Evolutionary conservation across 2,113 vertebrate species (phyloP), one percentile per base, ranked within the genome.

Genomic region (Archilochus colubris): DNA sequence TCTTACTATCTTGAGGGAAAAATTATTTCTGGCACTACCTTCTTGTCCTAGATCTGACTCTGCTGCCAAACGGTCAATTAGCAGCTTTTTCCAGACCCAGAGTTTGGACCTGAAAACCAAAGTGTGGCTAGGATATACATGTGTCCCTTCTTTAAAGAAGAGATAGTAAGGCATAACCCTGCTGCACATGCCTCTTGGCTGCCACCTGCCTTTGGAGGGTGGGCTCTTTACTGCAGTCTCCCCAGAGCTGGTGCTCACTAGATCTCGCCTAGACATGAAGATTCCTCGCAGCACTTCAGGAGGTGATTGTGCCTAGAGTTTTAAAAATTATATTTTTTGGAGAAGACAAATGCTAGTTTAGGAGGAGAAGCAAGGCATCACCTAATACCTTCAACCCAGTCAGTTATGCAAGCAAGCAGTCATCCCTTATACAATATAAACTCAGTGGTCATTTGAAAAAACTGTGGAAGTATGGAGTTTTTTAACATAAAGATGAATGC

Each of bases 141-240:
- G 2, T 28, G 50, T 59, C 6, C 14, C 74, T 74, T 46, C n/a
- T 50, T 46, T 63, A 66, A 61, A 67, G 55, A 23, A 73, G 40
- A 54, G 27, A 24, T 43, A 30, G 33, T n/a, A 50, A 59, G 30
- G 19, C 24, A 10, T 3, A 0, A 51, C 46, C n/a, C 17, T 57
- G 31, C 50, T 36, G 22, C 0, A 0, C 4, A 8, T 59, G 33
- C 22, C 17, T 6, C 2, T 23, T 50, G 54, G 30, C 14, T 80
- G 59, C 36, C 6, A 20, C 46, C 24, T 62, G 61, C 73, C 27
- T 62, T 50, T 48, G 31, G 23, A 44, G 46, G 58, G 14, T 57
- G 44, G 20, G 15, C 8, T 38, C 4, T 36, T 43, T 19, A 8
- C 33, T 33, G 44, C 12, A 12, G 40, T 28, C 28, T 31, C 23